A percentile compares a stretch with the other conserved stretches of the same genome.
Conservation (phyloP, 2,113 vertebrate genomes). For the Mystacornis crossleyi region DNA sequence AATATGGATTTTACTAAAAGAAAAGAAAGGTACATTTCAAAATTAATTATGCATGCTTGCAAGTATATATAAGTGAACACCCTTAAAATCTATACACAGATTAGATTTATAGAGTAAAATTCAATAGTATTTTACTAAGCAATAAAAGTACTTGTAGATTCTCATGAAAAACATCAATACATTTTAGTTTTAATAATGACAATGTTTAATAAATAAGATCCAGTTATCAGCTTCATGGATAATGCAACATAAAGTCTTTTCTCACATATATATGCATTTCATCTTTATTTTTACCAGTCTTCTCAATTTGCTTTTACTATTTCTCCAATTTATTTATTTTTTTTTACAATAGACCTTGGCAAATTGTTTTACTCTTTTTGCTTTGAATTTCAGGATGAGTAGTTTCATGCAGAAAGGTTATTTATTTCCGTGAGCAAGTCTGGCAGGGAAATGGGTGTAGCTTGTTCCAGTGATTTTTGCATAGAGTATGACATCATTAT, state of each 20-base stretch:
- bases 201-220: slow-evolving; percentile 72
- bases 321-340: neutral
- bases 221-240: slow-evolving; percentile 62
- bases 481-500: neutral
- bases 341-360: neutral
- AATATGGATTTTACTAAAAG: slow-evolving; percentile 12
- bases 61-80: neutral
- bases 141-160: slow-evolving; percentile 71
- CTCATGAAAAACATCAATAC: slow-evolving; percentile 75
- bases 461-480: neutral
- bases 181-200: slow-evolving; percentile 77
- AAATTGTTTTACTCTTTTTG: neutral
- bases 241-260: slow-evolving; percentile 53
- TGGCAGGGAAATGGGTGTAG: neutral
- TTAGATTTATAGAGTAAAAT: slow-evolving; percentile 76
- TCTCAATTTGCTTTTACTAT: slow-evolving; percentile 17
- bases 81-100: slow-evolving; percentile 74
- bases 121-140: slow-evolving; percentile 78
- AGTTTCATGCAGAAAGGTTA: neutral
- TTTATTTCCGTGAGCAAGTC: neutral
- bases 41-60: slow-evolving; percentile 69
- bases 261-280: slow-evolving; percentile 20
- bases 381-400: neutral
- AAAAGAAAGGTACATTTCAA: slow-evolving; percentile 21
- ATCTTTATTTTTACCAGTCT: slow-evolving; percentile 25